phyloP scores from a whole-genome alignment of 2,113 vertebrate genomes.

The Falcunculus frontatus region DNA sequence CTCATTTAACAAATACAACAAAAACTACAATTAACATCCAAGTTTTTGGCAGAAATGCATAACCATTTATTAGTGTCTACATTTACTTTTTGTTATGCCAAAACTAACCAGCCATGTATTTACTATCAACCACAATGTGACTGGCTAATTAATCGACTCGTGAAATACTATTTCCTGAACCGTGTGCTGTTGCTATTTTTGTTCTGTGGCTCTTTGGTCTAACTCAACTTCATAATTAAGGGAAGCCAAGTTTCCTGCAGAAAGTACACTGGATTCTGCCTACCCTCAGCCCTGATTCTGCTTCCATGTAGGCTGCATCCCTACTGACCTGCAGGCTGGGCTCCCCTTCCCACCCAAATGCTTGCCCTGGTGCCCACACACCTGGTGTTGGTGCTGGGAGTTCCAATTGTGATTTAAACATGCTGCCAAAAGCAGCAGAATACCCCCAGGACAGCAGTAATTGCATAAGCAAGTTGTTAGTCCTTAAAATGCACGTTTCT shows the following conservation, averaged over 20 bases:
- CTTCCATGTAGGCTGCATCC: rapidly evolving
- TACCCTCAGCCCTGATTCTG: not conserved
- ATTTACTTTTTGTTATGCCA: not conserved
- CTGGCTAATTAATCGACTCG: not conserved
- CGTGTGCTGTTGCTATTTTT: not conserved
- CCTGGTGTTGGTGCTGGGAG: not conserved
- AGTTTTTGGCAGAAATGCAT: not conserved
- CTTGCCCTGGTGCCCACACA: rapidly evolving
- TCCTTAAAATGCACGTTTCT: not conserved
- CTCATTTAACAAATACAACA: not conserved
- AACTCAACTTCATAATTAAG: not conserved
- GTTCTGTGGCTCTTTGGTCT: not conserved
- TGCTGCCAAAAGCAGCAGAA: not conserved
- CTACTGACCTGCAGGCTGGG: not conserved
- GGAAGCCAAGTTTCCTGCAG: not conserved
- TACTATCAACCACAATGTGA: not conserved
- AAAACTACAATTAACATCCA: not conserved
- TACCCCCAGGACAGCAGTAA: not conserved
- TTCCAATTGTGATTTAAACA: not conserved
- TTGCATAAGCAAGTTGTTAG: not conserved
- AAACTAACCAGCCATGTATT: not conserved
- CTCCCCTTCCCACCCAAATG: rapidly evolving
- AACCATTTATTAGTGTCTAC: not conserved
- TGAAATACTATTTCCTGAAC: not conserved
- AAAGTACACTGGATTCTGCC: not conserved